These are phyloP conservation scores for Merops nubicus DNA, from an alignment of 2,113 vertebrate species.

Conservation along the genomic window DNA sequence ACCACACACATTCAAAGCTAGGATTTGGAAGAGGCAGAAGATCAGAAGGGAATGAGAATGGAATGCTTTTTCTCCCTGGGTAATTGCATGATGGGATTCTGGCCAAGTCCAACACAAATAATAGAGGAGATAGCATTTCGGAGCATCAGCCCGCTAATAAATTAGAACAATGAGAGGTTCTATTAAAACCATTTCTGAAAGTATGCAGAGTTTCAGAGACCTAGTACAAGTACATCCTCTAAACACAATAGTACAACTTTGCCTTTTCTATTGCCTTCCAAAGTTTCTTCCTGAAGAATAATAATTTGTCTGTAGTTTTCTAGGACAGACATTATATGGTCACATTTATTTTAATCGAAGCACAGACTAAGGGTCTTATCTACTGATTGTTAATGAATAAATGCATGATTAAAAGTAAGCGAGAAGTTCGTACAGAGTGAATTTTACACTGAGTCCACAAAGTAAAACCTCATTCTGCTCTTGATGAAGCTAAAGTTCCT, in stretches of 20 bases:
- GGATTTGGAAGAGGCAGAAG: background rate
- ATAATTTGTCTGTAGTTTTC: background rate
- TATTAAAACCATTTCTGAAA: conserved; percentile 43
- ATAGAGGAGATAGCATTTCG: conserved; percentile 3
- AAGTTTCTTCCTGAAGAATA: background rate
- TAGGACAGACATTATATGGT: background rate
- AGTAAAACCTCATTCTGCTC: background rate
- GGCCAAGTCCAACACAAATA: conserved; percentile 6
- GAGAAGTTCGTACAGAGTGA: background rate
- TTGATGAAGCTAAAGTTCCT: background rate
- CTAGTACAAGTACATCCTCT: background rate
- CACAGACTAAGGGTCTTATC: background rate
- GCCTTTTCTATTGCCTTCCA: background rate
- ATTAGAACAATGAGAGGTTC: conserved; percentile 12
- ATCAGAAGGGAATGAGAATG: background rate
- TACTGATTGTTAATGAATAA: conserved; percentile 1
- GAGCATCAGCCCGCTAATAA: conserved; percentile 36
- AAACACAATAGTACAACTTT: conserved; percentile 1
- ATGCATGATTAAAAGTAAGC: background rate
- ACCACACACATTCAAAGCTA: background rate
- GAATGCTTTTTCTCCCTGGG: background rate
- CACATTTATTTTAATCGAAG: conserved; percentile 22
- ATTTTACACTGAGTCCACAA: background rate
- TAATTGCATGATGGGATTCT: background rate
- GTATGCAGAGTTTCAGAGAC: background rate